Percentiles rank a stretch among this genome's conserved stretches.
Conservation (phyloP, 2,888 invertebrate species). For the Agriotes lineatus region DNA sequence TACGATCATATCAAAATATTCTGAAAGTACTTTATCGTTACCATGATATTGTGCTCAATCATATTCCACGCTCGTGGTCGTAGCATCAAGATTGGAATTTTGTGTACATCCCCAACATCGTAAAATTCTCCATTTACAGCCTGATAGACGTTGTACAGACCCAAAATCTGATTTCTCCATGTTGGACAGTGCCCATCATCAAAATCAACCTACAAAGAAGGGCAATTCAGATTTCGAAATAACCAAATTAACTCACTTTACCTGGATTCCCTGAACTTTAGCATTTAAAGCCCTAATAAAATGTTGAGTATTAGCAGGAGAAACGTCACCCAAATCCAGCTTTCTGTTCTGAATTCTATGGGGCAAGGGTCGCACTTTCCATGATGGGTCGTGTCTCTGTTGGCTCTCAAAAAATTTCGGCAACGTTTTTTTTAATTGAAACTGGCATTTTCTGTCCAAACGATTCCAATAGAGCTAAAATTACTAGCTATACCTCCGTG, state of each 20-base stretch:
- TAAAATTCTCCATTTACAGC: conserved; percentile 69
- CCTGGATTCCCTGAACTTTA: conserved; percentile 73
- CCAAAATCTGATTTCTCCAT: conserved; percentile 76
- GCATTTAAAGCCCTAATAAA: conserved; percentile 70
- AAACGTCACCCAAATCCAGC: conserved; percentile 76
- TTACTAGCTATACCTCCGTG: background rate
- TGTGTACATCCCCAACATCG: conserved; percentile 68
- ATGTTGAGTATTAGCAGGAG: conserved; percentile 72
- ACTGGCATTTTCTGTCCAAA: conserved; percentile 61
- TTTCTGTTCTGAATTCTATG: conserved; percentile 70
- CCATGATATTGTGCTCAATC: conserved; percentile 75
- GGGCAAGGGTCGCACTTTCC: conserved; percentile 73
- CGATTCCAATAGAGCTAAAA: conserved; percentile 59
- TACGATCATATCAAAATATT: no score
- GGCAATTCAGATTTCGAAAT: no score
- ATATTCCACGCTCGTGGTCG: conserved; percentile 83
- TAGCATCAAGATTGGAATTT: conserved; percentile 75
- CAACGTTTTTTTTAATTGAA: conserved; percentile 58
- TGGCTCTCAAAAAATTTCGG: conserved; percentile 66
- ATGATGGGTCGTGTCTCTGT: conserved; percentile 66
- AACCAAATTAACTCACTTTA: no score
- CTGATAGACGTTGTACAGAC: conserved; percentile 72
- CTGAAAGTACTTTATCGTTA: conserved; percentile 58
- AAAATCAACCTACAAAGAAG: conserved; percentile 70
- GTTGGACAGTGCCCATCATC: conserved; percentile 82